Percentiles rank a stretch among this genome's conserved stretches.
Conservation (phyloP, 2,797 vertebrate species). For the Balearica regulorum region DNA sequence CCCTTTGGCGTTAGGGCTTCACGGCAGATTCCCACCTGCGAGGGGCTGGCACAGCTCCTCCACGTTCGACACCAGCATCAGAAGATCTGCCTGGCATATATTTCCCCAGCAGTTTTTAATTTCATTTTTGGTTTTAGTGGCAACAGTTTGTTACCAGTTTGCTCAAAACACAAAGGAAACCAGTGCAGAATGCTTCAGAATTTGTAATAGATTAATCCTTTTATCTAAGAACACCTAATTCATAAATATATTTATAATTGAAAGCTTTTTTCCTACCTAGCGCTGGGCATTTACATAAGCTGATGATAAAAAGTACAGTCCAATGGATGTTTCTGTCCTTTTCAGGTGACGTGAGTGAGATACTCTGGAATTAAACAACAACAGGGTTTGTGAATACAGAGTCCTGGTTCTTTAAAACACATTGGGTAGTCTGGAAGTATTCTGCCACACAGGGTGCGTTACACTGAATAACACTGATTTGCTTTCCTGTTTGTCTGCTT, state of each 20-base stretch:
- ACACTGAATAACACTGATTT: not conserved
- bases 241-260: not conserved
- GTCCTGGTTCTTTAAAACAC: not conserved
- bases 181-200: not conserved
- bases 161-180: not conserved
- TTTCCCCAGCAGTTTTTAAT: not conserved
- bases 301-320: not conserved
- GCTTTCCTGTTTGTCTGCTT: not conserved
- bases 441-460: not conserved
- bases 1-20: not conserved
- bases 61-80: not conserved
- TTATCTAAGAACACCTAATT: not conserved
- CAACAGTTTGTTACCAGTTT: not conserved
- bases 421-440: not conserved
- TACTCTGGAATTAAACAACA: not conserved
- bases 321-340: not conserved
- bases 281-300: accelerated
- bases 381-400: not conserved
- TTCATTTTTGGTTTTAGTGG: not conserved
- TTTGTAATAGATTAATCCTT: not conserved
- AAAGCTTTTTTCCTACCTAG: not conserved
- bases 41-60: not conserved
- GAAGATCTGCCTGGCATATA: not conserved
- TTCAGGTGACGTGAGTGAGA: not conserved
- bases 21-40: not conserved